A percentile compares a stretch with the other conserved stretches of the same genome.
Conservation (phyloP, 2,888 invertebrate genomes). For the Dolichopus griseipennis region DNA sequence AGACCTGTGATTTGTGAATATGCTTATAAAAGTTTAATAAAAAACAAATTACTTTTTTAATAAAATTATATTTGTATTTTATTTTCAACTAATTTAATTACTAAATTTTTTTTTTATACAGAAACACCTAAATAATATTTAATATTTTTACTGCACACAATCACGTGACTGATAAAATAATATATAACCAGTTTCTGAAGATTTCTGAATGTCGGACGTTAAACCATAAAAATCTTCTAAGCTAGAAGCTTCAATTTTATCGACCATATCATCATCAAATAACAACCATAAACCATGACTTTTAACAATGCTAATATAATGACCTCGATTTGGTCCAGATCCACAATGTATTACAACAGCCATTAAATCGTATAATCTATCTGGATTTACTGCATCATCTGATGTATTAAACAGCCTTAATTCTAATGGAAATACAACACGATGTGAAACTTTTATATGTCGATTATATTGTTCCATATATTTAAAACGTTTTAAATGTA, state of each 20-base stretch:
- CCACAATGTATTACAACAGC: constrained; percentile 99
- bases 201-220: constrained; percentile 96
- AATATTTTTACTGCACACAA: constrained; percentile 41
- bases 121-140: background rate
- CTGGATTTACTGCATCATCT: constrained; percentile 96
- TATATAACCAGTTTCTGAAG: constrained; percentile 99
- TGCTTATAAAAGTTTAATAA: background rate
- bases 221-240: constrained; percentile 99
- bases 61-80: background rate
- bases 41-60: background rate
- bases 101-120: background rate
- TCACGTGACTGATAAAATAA: constrained; percentile 96
- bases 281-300: constrained; percentile 98
- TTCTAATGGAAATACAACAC: constrained; percentile 98
- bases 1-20: too few relatives aligned
- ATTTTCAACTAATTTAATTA: background rate
- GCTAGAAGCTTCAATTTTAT: constrained; percentile 98
- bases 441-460: constrained; percentile 97
- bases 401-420: constrained; percentile 95
- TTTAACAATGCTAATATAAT: constrained; percentile 99
- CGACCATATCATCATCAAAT: constrained; percentile 99
- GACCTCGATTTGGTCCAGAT: constrained; percentile 96
- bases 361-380: constrained; percentile 95
- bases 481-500: constrained; percentile 95
- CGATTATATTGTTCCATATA: constrained; percentile 98